Percentiles rank a stretch among this genome's conserved stretches.
phyloP scores from a whole-genome alignment of 2,113 vertebrate genomes.

The Podarcis cretensis region DNA sequence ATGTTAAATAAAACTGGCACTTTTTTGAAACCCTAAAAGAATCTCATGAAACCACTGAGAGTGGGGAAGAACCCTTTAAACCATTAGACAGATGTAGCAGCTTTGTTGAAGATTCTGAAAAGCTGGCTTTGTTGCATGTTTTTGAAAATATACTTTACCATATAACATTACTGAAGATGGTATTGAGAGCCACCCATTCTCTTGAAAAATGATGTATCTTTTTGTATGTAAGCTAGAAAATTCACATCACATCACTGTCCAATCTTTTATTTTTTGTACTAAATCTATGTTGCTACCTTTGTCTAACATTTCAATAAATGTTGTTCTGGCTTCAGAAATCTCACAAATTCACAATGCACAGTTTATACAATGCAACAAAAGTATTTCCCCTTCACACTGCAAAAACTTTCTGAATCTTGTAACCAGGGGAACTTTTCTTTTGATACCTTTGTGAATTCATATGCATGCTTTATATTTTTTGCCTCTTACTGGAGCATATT shows the following conservation, averaged over 20 bases:
- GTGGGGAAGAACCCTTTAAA: background rate
- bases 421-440: background rate
- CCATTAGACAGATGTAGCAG: background rate
- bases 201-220: background rate
- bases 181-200: background rate
- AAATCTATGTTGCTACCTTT: slow-evolving; percentile 17
- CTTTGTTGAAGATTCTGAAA: background rate
- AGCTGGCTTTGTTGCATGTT: background rate
- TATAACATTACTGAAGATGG: background rate
- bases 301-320: slow-evolving; percentile 19
- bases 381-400: background rate
- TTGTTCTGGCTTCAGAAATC: slow-evolving; percentile 13
- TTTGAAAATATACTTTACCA: background rate
- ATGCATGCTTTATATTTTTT: background rate
- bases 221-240: background rate
- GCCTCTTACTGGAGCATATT: background rate
- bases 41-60: background rate
- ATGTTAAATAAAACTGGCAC: background rate
- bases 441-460: background rate
- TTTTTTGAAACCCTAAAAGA: background rate
- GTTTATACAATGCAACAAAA: background rate
- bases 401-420: background rate
- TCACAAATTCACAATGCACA: slow-evolving; percentile 18
- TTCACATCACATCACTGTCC: background rate
- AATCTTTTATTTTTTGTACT: slow-evolving; percentile 14